phyloP scores from a whole-genome alignment of 2,797 vertebrate species.

The Holocentrus rufus region DNA sequence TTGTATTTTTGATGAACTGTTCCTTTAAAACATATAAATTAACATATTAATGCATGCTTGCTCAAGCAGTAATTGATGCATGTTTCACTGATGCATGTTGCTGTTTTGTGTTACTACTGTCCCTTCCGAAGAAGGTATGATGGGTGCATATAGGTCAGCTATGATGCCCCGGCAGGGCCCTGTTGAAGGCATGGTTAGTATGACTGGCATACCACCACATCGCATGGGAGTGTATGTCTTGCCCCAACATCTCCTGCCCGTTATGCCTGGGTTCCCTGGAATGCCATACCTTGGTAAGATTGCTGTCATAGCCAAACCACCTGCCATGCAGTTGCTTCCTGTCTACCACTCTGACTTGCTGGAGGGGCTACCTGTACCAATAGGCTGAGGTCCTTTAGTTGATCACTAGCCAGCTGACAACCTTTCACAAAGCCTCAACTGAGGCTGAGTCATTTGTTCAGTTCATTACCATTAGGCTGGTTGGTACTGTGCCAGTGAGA shows the following conservation, averaged over 20 bases:
- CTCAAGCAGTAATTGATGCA: slow-evolving; percentile 83
- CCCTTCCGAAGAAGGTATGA: slow-evolving; percentile 87
- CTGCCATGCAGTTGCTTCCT: slow-evolving; percentile 84
- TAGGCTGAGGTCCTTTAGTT: slow-evolving; percentile 65
- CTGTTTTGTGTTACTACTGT: slow-evolving; percentile 85
- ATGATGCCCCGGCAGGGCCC: slow-evolving; percentile 89
- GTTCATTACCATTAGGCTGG: slow-evolving; percentile 16
- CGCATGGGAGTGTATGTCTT: slow-evolving; percentile 89
- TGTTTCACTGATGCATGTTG: slow-evolving; percentile 94
- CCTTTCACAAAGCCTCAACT: slow-evolving; percentile 32
- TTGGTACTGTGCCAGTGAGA: slow-evolving; percentile 4
- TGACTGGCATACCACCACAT: slow-evolving; percentile 93
- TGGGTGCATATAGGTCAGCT: slow-evolving; percentile 90
- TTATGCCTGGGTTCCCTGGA: slow-evolving; percentile 90
- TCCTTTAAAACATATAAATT: slow-evolving; percentile 14
- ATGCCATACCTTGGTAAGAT: slow-evolving; percentile 93
- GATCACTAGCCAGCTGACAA: slow-evolving; percentile 30
- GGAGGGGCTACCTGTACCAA: slow-evolving; percentile 84
- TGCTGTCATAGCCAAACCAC: slow-evolving; percentile 73
- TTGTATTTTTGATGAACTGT: background rate
- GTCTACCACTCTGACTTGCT: slow-evolving; percentile 84
- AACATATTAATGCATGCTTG: slow-evolving; percentile 53
- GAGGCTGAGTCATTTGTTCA: slow-evolving; percentile 21
- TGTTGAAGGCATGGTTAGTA: slow-evolving; percentile 93
- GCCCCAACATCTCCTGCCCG: slow-evolving; percentile 88